Base-by-base conservation (phyloP, 1,140 invertebrate species). In the Branchinecta lindahli region DNA sequence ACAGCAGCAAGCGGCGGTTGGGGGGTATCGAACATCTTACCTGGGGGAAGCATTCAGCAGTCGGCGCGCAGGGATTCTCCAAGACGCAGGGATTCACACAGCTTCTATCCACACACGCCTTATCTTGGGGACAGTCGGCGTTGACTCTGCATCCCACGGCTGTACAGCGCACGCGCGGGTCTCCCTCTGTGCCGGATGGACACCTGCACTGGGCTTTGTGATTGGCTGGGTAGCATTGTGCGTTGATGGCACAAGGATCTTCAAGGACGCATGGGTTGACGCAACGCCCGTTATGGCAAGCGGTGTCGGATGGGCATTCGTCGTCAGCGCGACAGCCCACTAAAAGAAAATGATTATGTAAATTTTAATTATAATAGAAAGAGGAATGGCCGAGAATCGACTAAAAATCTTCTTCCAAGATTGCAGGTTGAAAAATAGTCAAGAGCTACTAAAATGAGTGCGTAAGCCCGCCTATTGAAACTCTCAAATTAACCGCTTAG, bases 31-130 rank as follows among this genome's bases (percentile, higher is more conserved):
- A 15, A 61, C 2, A 61, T 15, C 18, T 61, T 61, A 61, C 52
- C 52, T 88, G 83, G 0, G 87, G 86, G 68, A 88, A 85, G 76
- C 92, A 94, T 70, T 91, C 83, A 4, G 91, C 86, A 18, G 86
- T 87, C 45, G 79, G 78, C 20, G 87, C 89, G 76, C 92, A 94
- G 2, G 86, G 82, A 71, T 86, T 82, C 20, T 81, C 80, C 0
- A 79, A 75, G 0, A 83, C 75, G 74, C 92, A 94, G 2, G 91
- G 91, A 80, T 91, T 91, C 0, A 86, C 78, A 76, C 91, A 72
- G 78, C 88, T 88, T 75, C 88, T 89, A 68, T 89, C 87, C 20
- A 92, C 83, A 75, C 92, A 94, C 3, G 89, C 86, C 76, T 92
- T 83, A 68, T 85, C 82, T 18, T 79, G 81, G 8, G 83, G 81